Evolutionary conservation across 2,113 vertebrate species (phyloP), one percentile per base, ranked within the genome.

Genomic region (Ahaetulla prasina): DNA sequence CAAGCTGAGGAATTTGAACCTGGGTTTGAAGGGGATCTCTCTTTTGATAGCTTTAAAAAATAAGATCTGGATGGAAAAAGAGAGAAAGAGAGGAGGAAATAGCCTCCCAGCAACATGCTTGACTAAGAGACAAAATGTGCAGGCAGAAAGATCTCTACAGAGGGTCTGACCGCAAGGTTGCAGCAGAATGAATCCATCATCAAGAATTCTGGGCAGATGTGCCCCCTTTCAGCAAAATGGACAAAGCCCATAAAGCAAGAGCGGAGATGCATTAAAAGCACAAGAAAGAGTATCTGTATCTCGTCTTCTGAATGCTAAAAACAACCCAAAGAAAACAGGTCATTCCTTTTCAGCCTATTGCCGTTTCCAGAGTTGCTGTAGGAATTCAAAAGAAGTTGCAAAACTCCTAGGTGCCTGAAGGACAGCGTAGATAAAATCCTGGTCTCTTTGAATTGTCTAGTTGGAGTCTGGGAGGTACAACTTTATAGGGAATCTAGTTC

Each of bases 201-300:
- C 88, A 90, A 60, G 80, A 85, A 90, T 90, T 92, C 92, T 30
- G 88, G 80, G 88, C 88, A 90, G 80, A 45, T 86, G n/a, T 25
- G 54, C 47, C 92, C 92, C 88, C 74, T 85, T 92, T 90, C 22
- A 52, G 88, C 47, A 89, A 55, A 84, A 85, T n/a, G n/a, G 88
- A 63, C 88, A 52, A 35, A 63, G 92, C 35, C 80, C 92, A 63
- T 90, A 90, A 60, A 90, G 45, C 45, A 30, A 85, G 74, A 86
- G 47, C 7, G 89, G 80, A 63, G 92, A 68, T 85, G n/a, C 80
- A 86, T 43, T 54, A 39, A 49, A 50, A n/a, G 30, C 20, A 85
- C 74, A 43, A 11, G 30, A n/a, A 54, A 54, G 50, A 57, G 60
- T 60, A 47, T 25, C 4, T 20, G 54, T n/a, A 45, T 39, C 8